Evolutionary conservation across 2,888 invertebrate genomes (phyloP).

Genomic region (Tetragonisca angustula): DNA sequence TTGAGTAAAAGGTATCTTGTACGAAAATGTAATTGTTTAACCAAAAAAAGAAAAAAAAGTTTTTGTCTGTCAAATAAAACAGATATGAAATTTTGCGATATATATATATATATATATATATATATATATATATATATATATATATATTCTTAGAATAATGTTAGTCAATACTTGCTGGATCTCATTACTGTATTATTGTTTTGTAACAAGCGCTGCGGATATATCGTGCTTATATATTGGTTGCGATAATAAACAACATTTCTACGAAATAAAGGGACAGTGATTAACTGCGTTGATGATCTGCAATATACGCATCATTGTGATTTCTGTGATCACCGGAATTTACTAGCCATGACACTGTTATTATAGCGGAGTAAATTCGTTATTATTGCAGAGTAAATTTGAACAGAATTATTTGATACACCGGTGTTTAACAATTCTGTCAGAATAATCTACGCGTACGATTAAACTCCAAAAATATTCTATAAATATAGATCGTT

Average conservation of each 20-base stretch:
- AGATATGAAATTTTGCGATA: background rate
- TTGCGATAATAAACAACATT: background rate
- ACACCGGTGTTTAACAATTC: background rate
- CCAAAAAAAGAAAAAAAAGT: background rate
- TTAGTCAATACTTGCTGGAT: background rate
- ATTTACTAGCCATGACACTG: background rate
- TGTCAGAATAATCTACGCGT: background rate
- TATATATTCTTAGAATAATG: background rate
- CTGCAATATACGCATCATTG: background rate
- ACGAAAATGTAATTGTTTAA: background rate
- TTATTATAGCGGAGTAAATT: background rate
- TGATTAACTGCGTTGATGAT: background rate
- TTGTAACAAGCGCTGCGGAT: no score
- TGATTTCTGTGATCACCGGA: background rate
- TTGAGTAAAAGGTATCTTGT: background rate
- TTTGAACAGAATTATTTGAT: background rate
- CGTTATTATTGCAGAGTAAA: background rate
- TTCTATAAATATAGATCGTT: no score
- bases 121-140: no score
- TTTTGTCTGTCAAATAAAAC: background rate
- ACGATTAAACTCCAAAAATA: background rate
- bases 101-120: background rate
- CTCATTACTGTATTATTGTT: background rate
- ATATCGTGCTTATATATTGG: background rate
- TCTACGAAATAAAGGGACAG: background rate